Conservation (phyloP, 2,888 invertebrate species). For the Nomada ruficornis region DNA sequence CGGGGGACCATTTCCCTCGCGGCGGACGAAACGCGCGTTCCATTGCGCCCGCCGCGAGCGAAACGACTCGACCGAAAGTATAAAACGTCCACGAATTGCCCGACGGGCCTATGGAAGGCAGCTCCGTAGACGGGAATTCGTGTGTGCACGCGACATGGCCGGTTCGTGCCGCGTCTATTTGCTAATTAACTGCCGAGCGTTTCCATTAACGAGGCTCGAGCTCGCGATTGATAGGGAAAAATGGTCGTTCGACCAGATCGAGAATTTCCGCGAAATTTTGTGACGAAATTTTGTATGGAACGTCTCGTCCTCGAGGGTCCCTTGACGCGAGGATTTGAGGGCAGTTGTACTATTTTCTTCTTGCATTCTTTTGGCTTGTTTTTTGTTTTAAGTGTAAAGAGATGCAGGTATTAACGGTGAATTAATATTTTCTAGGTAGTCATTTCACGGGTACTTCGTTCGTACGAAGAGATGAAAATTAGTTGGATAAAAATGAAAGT, state of each 20-base stretch:
- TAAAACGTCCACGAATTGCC: not conserved
- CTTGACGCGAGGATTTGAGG: not conserved
- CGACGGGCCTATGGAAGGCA: not conserved
- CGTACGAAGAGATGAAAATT: no score
- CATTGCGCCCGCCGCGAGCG: not conserved
- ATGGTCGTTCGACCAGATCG: constrained; percentile 12
- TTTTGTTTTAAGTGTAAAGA: not conserved
- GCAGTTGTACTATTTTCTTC: not conserved
- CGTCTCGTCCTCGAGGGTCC: not conserved
- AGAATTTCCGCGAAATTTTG: not conserved
- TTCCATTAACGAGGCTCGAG: not conserved
- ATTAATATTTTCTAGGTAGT: no score
- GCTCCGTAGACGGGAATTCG: not conserved
- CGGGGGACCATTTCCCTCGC: constrained; percentile 12
- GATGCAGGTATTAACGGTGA: no score
- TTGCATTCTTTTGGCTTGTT: not conserved
- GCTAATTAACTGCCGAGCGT: not conserved
- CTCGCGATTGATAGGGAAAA: constrained; percentile 14
- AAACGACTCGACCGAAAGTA: not conserved
- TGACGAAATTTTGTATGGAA: constrained; percentile 1
- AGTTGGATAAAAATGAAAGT: no score
- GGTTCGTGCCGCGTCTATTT: not conserved
- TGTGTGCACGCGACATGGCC: not conserved
- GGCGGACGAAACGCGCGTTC: not conserved
- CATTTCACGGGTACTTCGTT: no score